phyloP scores from a whole-genome alignment of 2,888 invertebrate genomes.

The Perithous albicinctus region DNA sequence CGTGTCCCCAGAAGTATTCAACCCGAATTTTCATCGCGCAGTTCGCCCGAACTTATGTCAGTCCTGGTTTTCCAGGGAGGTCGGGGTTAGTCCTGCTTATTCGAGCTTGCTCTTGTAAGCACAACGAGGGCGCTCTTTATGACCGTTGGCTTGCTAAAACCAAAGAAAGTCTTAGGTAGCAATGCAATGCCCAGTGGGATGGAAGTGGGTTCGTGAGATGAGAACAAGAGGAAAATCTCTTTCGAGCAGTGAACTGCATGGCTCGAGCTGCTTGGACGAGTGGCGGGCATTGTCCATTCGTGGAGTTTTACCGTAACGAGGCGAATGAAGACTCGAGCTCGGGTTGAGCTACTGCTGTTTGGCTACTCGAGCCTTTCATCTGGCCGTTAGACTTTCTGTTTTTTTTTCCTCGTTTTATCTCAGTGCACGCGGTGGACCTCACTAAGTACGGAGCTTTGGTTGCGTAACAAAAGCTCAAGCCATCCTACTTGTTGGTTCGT shows the following conservation, averaged over 20 bases:
- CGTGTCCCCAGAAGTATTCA: background rate
- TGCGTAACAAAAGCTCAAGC: constrained; percentile 36
- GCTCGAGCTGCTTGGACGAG: constrained; percentile 17
- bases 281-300: constrained; percentile 48
- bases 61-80: background rate
- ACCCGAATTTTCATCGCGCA: constrained; percentile 1
- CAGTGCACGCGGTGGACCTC: background rate
- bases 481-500: constrained; percentile 6
- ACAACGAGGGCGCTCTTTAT: constrained; percentile 8
- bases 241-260: constrained; percentile 18
- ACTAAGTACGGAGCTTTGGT: constrained; percentile 1
- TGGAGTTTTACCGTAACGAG: constrained; percentile 53
- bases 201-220: constrained; percentile 37
- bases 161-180: constrained; percentile 34
- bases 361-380: constrained; percentile 37
- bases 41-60: background rate
- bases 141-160: constrained; percentile 1
- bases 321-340: constrained; percentile 33
- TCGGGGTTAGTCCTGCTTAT: background rate
- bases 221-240: constrained; percentile 32
- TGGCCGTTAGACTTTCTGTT: constrained; percentile 23
- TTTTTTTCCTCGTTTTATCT: constrained; percentile 27
- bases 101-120: background rate
- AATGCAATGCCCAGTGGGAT: background rate
- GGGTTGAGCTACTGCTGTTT: constrained; percentile 35